Evolutionary conservation across 2,113 vertebrate species (phyloP), one percentile per base, ranked within the genome.

Genomic region (Rhizomys pruinosus): DNA sequence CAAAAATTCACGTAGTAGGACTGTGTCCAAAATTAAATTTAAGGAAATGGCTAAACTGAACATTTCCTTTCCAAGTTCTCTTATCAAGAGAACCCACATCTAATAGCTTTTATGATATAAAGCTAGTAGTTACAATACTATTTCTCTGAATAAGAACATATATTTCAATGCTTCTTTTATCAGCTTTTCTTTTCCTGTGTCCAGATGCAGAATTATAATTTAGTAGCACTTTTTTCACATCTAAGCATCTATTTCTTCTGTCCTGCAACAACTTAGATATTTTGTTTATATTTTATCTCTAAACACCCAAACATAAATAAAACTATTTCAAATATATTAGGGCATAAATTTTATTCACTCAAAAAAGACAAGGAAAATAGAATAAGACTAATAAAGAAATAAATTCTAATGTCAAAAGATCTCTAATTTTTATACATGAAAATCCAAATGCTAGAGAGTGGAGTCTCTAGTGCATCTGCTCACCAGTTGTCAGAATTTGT

Each of bases 1-100:
- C 15, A 89, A 94, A 81, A 61, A 73, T 59, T 85, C 63, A 74
- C 42, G 68, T 55, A 34, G 22, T 85, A 52, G 84, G 81, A 39
- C 69, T 25, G 7, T 78, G 2, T 27, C 23, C 66, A 44, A 10
- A 5, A 73, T 23, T 69, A 71, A 84, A 78, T 64, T 25, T 64
- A 32, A 0, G 63, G 59, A 85, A 37, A 76, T 37, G 10, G 57
- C 42, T 71, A 88, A 76, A 73, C 92, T 15, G 79, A 81, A 86
- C 42, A 84, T 71, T 47, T 22, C 22, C 68, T 59, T 42, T n/a
- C 29, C 1, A 32, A 68, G 9, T 72, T 72, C 17, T 13, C 37
- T 84, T 74, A 79, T 5, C 15, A 91, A 81, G 89, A n/a, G 52
- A 9, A 57, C 23, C 5, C 29, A 84, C 27, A 79, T 23, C 52